A percentile compares a stretch with the other conserved stretches of the same genome.
phyloP scores from a whole-genome alignment of 2,113 vertebrate genomes.

The Thalassarche chlororhynchos region DNA sequence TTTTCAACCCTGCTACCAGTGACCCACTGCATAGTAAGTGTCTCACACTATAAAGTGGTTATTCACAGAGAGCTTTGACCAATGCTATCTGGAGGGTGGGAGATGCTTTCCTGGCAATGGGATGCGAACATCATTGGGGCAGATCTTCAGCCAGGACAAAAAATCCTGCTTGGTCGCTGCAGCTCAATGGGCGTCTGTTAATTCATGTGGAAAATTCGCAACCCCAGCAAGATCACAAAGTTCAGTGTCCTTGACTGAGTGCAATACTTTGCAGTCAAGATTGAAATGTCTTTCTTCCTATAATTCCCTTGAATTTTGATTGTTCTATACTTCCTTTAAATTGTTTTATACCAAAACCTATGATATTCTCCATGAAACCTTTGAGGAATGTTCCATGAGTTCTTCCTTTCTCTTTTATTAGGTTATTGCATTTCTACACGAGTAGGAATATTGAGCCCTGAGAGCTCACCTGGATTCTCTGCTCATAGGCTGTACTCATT shows the following conservation, averaged over 20 bases:
- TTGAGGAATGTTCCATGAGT: background rate
- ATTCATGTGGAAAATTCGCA: background rate
- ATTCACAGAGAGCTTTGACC: constrained; percentile 43
- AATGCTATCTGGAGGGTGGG: constrained; percentile 6
- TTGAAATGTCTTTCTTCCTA: background rate
- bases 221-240: constrained; percentile 6
- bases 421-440: background rate
- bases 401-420: background rate
- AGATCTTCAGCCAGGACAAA: background rate
- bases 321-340: background rate
- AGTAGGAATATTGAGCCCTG: background rate
- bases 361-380: background rate
- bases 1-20: constrained; percentile 48
- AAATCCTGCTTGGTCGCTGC: background rate
- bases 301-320: background rate
- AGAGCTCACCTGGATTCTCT: background rate
- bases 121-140: background rate
- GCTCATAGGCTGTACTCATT: background rate
- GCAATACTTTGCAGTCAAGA: background rate
- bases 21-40: constrained; percentile 36
- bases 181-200: constrained; percentile 40
- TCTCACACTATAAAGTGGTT: constrained; percentile 51
- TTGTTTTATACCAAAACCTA: background rate
- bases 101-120: constrained; percentile 44
- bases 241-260: constrained; percentile 23